Evolutionary conservation across 2,888 invertebrate species (phyloP).

Genomic region (Tenthredo scrophulariae): DNA sequence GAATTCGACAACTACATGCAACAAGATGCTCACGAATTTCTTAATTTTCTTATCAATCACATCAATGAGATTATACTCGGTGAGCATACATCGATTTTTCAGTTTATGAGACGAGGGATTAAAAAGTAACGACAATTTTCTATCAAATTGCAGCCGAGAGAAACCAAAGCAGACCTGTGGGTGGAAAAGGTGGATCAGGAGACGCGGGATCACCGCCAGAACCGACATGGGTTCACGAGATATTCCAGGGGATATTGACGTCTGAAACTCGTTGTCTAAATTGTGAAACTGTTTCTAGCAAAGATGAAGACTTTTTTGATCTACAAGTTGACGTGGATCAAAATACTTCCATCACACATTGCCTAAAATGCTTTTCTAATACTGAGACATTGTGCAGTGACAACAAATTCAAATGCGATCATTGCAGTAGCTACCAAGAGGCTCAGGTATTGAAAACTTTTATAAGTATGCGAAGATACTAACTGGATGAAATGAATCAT

Average conservation of each 20-base stretch:
- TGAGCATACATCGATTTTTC: constrained; percentile 77
- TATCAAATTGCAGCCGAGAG: constrained; percentile 83
- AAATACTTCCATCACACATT: constrained; percentile 99
- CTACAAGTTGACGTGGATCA: constrained; percentile 99
- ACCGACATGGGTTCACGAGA: constrained; percentile 99
- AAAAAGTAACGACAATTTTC: background rate
- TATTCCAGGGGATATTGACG: constrained; percentile 99
- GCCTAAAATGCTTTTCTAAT: constrained; percentile 97
- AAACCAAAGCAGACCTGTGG: constrained; percentile 84
- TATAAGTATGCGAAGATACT: background rate
- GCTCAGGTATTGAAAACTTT: constrained; percentile 84
- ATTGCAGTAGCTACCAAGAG: constrained; percentile 99
- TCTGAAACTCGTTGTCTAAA: constrained; percentile 99
- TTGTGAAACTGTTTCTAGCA: constrained; percentile 99
- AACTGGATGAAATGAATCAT: background rate
- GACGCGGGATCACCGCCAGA: constrained; percentile 85
- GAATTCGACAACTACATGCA: constrained; percentile 99
- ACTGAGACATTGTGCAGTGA: constrained; percentile 99
- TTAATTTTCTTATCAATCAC: constrained; percentile 99
- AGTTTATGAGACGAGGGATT: background rate
- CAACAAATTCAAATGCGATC: constrained; percentile 99
- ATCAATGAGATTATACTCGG: constrained; percentile 98
- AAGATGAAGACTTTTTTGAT: constrained; percentile 99
- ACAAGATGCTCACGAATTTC: constrained; percentile 99
- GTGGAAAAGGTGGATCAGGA: constrained; percentile 78